Percentiles rank a stretch among this genome's conserved stretches.
Evolutionary conservation across 2,888 invertebrate genomes (phyloP).

Genomic region (Orchesella flavescens): DNA sequence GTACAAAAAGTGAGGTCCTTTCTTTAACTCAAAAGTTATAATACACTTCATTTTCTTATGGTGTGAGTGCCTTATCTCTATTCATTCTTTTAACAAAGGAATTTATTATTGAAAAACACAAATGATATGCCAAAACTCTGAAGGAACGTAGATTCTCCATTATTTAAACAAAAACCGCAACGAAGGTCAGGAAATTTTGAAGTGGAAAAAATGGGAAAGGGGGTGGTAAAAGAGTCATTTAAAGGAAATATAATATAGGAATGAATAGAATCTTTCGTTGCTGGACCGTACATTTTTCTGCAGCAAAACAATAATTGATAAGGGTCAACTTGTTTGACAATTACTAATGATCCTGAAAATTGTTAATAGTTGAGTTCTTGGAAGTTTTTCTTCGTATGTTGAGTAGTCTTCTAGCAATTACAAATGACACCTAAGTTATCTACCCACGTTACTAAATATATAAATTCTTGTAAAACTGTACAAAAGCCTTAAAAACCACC

Average conservation of each 20-base stretch:
- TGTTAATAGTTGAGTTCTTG: constrained; percentile 46
- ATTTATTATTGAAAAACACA: constrained; percentile 20
- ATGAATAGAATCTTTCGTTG: background rate
- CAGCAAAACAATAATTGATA: constrained; percentile 3
- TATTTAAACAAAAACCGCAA: constrained; percentile 41
- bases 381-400: constrained; percentile 9
- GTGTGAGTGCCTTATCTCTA: background rate
- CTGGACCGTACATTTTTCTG: background rate
- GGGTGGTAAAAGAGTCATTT: constrained; percentile 19
- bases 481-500: too few species aligned
- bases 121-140: constrained; percentile 45
- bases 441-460: too few species aligned
- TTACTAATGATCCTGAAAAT: constrained; percentile 59
- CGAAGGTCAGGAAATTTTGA: constrained; percentile 44
- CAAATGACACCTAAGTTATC: too few species aligned
- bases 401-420: too few species aligned
- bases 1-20: background rate
- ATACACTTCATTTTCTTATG: background rate
- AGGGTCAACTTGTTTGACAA: constrained; percentile 58
- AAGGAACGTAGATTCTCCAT: constrained; percentile 4
- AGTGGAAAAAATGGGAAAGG: constrained; percentile 28
- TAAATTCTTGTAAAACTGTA: too few species aligned
- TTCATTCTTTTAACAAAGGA: background rate
- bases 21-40: background rate
- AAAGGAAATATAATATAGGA: background rate